These are phyloP conservation scores for Trididemnum nubilum DNA, from an alignment of 23 tunicate genomes.

Conservation along the genomic window DNA sequence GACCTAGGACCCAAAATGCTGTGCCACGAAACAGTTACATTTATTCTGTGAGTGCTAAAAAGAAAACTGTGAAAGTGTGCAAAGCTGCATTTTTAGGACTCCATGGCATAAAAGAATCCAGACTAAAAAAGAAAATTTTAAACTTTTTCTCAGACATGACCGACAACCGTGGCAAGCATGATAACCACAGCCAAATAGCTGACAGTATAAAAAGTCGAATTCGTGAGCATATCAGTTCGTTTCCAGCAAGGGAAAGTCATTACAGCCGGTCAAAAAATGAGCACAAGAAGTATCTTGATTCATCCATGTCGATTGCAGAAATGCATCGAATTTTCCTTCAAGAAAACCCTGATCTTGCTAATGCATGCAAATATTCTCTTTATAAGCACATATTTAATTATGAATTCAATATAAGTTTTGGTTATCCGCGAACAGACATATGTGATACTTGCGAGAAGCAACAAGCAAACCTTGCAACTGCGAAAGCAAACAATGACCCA, in stretches of 20 bases:
- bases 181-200: conserved; percentile 9
- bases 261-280: conserved; percentile 19
- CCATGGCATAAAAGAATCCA: conserved; percentile 24
- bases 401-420: conserved; percentile 36
- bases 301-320: neutral
- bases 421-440: conserved; percentile 16
- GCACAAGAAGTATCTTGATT: conserved; percentile 20
- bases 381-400: conserved; percentile 22
- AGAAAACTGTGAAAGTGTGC: conserved; percentile 6
- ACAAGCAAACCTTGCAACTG: neutral
- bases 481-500: neutral
- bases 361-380: conserved; percentile 12
- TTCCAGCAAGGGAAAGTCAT: conserved; percentile 32
- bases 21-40: conserved; percentile 2
- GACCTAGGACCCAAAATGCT: conserved; percentile 1
- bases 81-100: conserved; percentile 31
- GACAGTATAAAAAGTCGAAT: conserved; percentile 11
- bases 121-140: conserved; percentile 13
- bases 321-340: conserved; percentile 16
- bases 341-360: conserved; percentile 9
- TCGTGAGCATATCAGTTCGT: conserved; percentile 14
- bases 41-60: neutral
- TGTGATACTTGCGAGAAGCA: conserved; percentile 24
- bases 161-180: conserved; percentile 31
- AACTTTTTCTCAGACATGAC: conserved; percentile 13